Percentiles rank a stretch among this genome's conserved stretches.
Evolutionary conservation across 2,888 invertebrate species (phyloP).

Genomic region (Brachyptera risi): DNA sequence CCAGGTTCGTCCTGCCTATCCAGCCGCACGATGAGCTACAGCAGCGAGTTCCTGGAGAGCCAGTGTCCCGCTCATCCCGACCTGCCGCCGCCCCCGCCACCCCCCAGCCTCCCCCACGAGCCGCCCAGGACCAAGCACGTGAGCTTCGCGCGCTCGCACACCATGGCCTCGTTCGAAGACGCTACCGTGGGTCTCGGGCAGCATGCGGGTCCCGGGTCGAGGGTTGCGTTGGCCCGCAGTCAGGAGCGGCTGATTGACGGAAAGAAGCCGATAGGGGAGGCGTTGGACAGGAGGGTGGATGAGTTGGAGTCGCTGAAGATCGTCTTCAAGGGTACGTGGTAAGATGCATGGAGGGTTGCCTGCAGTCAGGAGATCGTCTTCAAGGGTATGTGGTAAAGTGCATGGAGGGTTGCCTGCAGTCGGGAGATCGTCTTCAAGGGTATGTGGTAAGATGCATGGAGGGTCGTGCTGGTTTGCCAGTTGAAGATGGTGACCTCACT

Average conservation of each 20-base stretch:
- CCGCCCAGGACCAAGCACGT: slow-evolving; percentile 70
- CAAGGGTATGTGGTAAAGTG: no score
- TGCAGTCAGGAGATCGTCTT: no score
- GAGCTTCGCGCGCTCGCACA: slow-evolving; percentile 84
- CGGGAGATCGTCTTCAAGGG: no score
- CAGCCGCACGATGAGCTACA: slow-evolving; percentile 42
- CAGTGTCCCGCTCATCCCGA: slow-evolving; percentile 36
- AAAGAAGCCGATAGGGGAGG: slow-evolving; percentile 48
- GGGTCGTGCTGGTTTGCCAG: no score
- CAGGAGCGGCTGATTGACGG: slow-evolving; percentile 74
- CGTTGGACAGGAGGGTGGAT: slow-evolving; percentile 33
- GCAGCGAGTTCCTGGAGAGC: slow-evolving; percentile 42
- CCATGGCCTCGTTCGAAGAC: slow-evolving; percentile 79
- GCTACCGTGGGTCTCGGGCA: slow-evolving; percentile 46
- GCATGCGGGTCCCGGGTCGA: slow-evolving; percentile 40
- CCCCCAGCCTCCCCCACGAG: slow-evolving; percentile 51
- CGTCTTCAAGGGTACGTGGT: slow-evolving; percentile 53
- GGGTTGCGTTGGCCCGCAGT: slow-evolving; percentile 47
- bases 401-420: no score
- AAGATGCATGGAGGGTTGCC: no score
- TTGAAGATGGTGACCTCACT: no score
- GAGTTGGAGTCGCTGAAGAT: slow-evolving; percentile 51
- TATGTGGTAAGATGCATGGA: no score
- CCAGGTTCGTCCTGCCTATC: slow-evolving; percentile 13
- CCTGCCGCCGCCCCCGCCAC: slow-evolving; percentile 36